Conservation (phyloP, 2,113 vertebrate species). For the Notechis scutatus region DNA sequence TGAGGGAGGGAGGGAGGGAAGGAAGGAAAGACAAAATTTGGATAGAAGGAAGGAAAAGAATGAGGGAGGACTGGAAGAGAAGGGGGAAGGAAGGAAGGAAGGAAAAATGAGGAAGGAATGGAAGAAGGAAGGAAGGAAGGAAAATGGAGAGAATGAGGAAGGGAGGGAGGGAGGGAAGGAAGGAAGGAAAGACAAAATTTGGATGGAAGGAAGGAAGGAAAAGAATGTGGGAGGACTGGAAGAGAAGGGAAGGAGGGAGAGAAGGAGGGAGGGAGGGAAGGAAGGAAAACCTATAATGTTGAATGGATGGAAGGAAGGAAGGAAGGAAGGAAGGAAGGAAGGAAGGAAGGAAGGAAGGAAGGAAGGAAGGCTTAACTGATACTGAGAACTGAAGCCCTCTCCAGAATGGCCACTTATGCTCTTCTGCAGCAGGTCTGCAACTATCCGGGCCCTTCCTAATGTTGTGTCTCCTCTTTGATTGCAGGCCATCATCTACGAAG, state of each 20-base stretch:
- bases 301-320: no score
- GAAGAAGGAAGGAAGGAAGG: no score
- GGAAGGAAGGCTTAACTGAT: background rate
- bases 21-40: no score
- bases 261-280: no score
- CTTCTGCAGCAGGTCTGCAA: background rate
- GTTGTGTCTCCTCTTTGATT: background rate
- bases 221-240: no score
- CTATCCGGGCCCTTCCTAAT: background rate
- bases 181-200: background rate
- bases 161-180: fast-evolving
- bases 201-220: background rate
- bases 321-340: background rate
- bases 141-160: no score
- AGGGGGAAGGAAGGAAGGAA: no score
- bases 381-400: background rate
- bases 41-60: background rate
- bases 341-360: background rate
- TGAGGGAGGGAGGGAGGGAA: background rate
- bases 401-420: background rate
- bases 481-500: slow-evolving; percentile 92
- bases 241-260: no score
- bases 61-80: background rate
- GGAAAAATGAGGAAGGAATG: no score
- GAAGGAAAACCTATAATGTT: no score